Base-by-base conservation (phyloP, 2,888 invertebrate species). In the Ligdia adustata region DNA sequence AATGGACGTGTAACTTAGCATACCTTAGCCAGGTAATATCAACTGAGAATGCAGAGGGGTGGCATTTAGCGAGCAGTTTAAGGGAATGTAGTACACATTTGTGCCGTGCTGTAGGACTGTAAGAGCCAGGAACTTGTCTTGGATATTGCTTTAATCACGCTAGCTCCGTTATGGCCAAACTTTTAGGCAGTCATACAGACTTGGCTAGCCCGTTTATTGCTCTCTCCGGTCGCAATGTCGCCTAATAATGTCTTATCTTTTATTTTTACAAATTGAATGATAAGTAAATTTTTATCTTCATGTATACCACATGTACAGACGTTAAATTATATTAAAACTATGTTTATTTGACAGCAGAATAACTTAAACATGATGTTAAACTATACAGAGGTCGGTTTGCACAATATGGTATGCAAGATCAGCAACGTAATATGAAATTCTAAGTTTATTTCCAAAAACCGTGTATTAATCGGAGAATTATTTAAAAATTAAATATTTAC, bases 111-210 rank as follows among this genome's bases (percentile, higher is more conserved):
- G 22, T 22, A 22, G 57, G 66, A 64, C 60, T 69, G 72, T 67
- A 71, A 51, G 60, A 79, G 69, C 68, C 67, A 70, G 50, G 61
- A 79, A 72, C 69, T 77, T 68, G 68, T 67, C 69, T 62, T 59
- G 66, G 75, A 72, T 77, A 82, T 82, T 79, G 82, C 79, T 82
- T 79, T 82, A 82, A 80, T 79, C 79, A 79, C 62, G 52, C 61
- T 72, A 77, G 73, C 76, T 66, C 67, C 64, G 75, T 80, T 78
- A 82, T 76, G 73, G 77, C 62, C 72, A 60, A 82, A 81, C 75
- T 82, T 82, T 72, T 60, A 52, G 53, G 52, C 48, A 52, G 47
- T 27, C 38, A 56, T 65, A 61, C 57, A 66, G 65, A 68, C 62
- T 67, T 63, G 60, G 54, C 66, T 22, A 9, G 42, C 42, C 24